Base-by-base conservation (phyloP, 2,797 vertebrate species). In the Adelosebastes latens region DNA sequence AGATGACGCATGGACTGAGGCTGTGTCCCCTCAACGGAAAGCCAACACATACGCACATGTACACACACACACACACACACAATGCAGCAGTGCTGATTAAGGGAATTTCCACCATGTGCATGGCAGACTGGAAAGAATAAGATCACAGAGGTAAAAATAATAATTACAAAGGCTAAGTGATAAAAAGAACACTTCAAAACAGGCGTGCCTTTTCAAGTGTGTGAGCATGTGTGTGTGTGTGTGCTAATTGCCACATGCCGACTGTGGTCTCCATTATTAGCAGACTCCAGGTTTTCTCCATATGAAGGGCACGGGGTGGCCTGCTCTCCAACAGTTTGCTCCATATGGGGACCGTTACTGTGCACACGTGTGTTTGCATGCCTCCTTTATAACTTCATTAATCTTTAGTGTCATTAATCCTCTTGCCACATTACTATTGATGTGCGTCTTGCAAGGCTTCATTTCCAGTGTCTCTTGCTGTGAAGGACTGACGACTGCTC, bases 71-170 rank as follows among this genome's bases (percentile, higher is more conserved):
- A 56, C 31, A 24, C 81, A 81, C 83, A 83, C 85, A 82, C 75
- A 68, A 89, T 84, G 10, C 74, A 79, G 68, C n/a, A 6, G 53
- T 71, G 85, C 86, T 65, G 83, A 91, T 92, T 53, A 80, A 87
- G 92, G 93, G 94, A 94, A 92, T 94, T 96, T 95, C 94, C 93
- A 93, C 81, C 91, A 93, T 92, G 92, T 94, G 93, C 84, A 73
- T 2, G 74, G 81, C 92, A 93, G 92, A 88, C 92, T 91, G 93
- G 92, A 94, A 94, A 92, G 90, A 89, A 91, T 90, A 90, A 88
- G 87, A 93, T 90, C 90, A 87, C 8, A 20, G 83, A 81, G 84
- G 84, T 87, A 89, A 88, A 89, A 94, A 93, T 90, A 90, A 92
- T 92, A 88, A 91, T 92, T 86, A 92, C 81, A 88, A 88, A 90